These are phyloP conservation scores for Lamellibrachia satsuma DNA, from an alignment of 2,888 invertebrate genomes.

Conservation along the genomic window DNA sequence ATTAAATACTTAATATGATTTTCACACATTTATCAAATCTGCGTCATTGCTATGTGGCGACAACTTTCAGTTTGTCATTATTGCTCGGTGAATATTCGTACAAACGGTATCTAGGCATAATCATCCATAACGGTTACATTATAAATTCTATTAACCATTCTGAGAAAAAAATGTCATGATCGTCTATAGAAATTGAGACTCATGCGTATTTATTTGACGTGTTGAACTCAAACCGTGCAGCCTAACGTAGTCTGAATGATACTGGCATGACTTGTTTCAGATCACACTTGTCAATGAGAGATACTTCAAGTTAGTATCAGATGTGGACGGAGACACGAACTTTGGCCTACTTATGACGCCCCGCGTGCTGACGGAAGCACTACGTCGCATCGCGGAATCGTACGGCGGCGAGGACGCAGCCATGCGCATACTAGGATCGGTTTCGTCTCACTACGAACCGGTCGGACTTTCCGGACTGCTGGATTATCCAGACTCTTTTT, in stretches of 20 bases:
- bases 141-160: too few species aligned
- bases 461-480: neutral
- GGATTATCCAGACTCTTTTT: constrained; percentile 27
- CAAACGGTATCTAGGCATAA: too few species aligned
- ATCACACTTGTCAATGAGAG: constrained; percentile 31
- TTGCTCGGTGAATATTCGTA: too few species aligned
- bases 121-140: too few species aligned
- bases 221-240: neutral
- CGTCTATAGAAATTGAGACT: too few species aligned
- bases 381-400: constrained; percentile 25
- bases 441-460: neutral
- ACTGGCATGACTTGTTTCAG: constrained; percentile 17
- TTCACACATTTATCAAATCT: too few species aligned
- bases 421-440: constrained; percentile 22
- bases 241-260: neutral
- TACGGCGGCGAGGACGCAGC: constrained; percentile 20
- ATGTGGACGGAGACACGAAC: constrained; percentile 25
- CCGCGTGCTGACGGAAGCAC: neutral
- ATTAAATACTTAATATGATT: too few species aligned
- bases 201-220: neutral
- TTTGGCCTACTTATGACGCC: constrained; percentile 26
- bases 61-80: too few species aligned
- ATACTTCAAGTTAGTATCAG: constrained; percentile 28
- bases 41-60: too few species aligned
- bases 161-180: too few species aligned